Base-by-base conservation (phyloP, 1,140 invertebrate genomes). In the Euura saliciscinereae region DNA sequence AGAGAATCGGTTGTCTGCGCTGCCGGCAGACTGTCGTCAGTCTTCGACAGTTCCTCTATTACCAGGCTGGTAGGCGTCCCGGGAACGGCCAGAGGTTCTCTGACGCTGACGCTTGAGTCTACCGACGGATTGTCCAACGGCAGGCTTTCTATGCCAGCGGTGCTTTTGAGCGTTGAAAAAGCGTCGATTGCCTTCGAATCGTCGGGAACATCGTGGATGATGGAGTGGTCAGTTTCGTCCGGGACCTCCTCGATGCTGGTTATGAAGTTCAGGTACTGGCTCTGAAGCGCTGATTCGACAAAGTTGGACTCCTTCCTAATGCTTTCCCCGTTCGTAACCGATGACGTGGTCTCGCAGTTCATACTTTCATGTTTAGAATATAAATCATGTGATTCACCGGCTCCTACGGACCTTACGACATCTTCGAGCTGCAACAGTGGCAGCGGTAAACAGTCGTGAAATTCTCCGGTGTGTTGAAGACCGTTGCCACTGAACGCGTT, bases 381-480 rank as follows among this genome's bases (percentile, higher is more conserved):
- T 67, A 42, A 8, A 10, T 6, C 66, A 8, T 8, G 7, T 67
- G 13, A 43, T 28, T 8, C 13, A 67, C 6, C 13, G 13, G 11
- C 66, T 11, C 44, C 66, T 7, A 42, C 8, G 59, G 59, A 64
- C 10, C 13, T 64, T 13, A 11, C 13, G 59, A 64, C 59, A 64
- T 64, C 59, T 13, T 13, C 13, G 59, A 64, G 11, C 77, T 43
- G 80, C 76, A 59, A 11, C 44, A 82, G 43, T 0, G 85, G 81
- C 45, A 88, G 71, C 2, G 84, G 79, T 5, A 86, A 71, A 66
- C 83, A 81, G 70, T 86, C 86, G 65, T 87, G 84, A 73, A 85
- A 87, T 76, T 86, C 86, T 43, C 86, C 83, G 2, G 84, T 85
- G 7, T 86, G 84, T 66, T 83, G 82, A 4, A 82, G 67, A 7